Base-by-base conservation (phyloP, 2,888 invertebrate species). In the Lymantria monacha region DNA sequence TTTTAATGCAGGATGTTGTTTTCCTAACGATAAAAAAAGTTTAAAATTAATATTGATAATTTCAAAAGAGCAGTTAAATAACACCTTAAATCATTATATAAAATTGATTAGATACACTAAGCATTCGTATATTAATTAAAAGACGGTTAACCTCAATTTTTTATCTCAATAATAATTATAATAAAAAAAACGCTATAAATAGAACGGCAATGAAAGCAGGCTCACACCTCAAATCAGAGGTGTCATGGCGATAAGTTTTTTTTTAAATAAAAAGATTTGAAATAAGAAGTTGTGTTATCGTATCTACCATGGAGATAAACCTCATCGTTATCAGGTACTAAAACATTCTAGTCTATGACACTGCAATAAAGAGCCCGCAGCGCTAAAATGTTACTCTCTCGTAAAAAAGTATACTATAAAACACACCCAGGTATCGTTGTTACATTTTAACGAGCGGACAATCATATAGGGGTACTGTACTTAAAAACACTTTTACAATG, bases 341-440 rank as follows among this genome's bases (percentile, higher is more conserved):
- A 90, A 88, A 82, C 83, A 76, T 76, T 75, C 79, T 79, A 76
- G 76, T 83, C 88, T 89, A 89, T 85, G 87, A 83, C 83, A 83
- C 78, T 70, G 83, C 72, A 79, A 85, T 89, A 89, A 90, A 90
- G 74, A 59, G 82, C 90, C 90, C 90, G 90, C 91, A 90, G 85
- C 87, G 88, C 90, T 90, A 89, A 90, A 90, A 87, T 85, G 90
- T 89, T 81, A 84, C 84, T 81, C 79, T 70, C 76, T 81, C 89
- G 81, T 90, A 90, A 90, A 89, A 41, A 82, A 59, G n/a, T n/a
- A 67, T 70, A 85, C 79, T 81, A 88, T 89, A 90, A 88, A 85
- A 88, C 83, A 81, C 81, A 77, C 81, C 80, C 81, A 73, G 76
- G 73, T 77, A 86, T 85, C 81, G 85, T 22, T 22, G 22, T 85